Evolutionary conservation across 2,113 vertebrate species (phyloP), one percentile per base, ranked within the genome.

Genomic region (Pomatostomus ruficeps): DNA sequence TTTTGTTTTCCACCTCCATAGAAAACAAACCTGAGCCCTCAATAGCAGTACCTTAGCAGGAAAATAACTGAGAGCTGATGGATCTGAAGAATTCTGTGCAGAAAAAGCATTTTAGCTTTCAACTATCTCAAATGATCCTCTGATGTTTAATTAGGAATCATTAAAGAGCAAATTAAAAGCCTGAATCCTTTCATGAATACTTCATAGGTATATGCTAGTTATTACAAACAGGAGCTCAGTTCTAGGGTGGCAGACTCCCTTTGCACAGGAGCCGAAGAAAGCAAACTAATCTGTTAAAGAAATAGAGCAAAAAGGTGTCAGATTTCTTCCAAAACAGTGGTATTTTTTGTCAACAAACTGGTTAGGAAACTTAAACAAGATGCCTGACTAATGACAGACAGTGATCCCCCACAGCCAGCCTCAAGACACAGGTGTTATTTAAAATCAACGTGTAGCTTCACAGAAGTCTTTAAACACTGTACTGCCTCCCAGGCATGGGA

Each of bases 111-210:
- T 74, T 72, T 55, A 61, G 28, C 79, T 93, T 92, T 82, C 71
- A 90, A 55, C 31, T 45, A 49, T 65, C 24, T 90, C 1, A 0
- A 81, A 36, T 43, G 17, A 79, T 79, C 22, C 59, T 90, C 63
- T 94, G 43, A 80, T 58, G 29, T 66, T 91, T 93, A 93, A 88
- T 76, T 65, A 85, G 26, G 19, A 93, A 76, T 85, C 91, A 91
- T 92, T 85, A 90, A 94, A 92, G 63, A 94, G 43, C 35, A 86
- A 93, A 77, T 26, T 66, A 90, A 94, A 83, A 84, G 16, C 55
- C 31, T 36, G 13, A 76, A 51, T 49, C 43, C 78, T 90, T 96
- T 92, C 10, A 88, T 46, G 38, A 83, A 26, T 58, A 36, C 19
- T 76, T 91, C 54, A 83, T 43, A 80, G 38, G 23, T 63, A 68